These are phyloP conservation scores for Calameuta pallipes DNA, from an alignment of 2,888 invertebrate genomes.

Conservation along the genomic window DNA sequence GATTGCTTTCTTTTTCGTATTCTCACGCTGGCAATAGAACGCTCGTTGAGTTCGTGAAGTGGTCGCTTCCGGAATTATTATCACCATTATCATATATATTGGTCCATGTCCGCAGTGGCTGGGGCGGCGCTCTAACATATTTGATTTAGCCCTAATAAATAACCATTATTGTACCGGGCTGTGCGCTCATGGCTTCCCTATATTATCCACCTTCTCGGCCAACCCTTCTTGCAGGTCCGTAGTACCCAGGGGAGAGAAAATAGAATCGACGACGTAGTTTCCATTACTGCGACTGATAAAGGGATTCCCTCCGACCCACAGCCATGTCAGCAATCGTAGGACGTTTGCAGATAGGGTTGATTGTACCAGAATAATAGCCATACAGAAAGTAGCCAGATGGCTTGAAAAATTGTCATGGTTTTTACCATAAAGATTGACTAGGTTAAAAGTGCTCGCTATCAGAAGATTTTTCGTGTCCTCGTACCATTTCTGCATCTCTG, in stretches of 20 bases:
- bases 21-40: constrained; percentile 18
- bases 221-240: constrained; percentile 23
- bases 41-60: constrained; percentile 42
- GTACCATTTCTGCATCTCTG: no score
- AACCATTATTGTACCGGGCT: constrained; percentile 60
- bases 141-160: constrained; percentile 66
- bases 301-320: constrained; percentile 28
- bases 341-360: constrained; percentile 49
- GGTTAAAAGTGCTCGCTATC: no score
- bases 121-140: constrained; percentile 52
- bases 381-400: constrained; percentile 47
- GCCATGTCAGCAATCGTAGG: constrained; percentile 12
- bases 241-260: constrained; percentile 61
- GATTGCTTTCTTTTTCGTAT: constrained; percentile 10
- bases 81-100: constrained; percentile 65
- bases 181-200: constrained; percentile 5
- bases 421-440: not conserved
- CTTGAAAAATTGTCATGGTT: not conserved
- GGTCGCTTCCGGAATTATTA: constrained; percentile 60
- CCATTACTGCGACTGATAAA: constrained; percentile 60
- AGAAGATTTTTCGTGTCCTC: not conserved
- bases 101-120: constrained; percentile 30
- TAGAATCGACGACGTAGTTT: constrained; percentile 65
- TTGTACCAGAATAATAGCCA: constrained; percentile 47
- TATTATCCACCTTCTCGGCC: constrained; percentile 16